Evolutionary conservation across 2,113 vertebrate species (phyloP).

Genomic region (Raja brachyura): DNA sequence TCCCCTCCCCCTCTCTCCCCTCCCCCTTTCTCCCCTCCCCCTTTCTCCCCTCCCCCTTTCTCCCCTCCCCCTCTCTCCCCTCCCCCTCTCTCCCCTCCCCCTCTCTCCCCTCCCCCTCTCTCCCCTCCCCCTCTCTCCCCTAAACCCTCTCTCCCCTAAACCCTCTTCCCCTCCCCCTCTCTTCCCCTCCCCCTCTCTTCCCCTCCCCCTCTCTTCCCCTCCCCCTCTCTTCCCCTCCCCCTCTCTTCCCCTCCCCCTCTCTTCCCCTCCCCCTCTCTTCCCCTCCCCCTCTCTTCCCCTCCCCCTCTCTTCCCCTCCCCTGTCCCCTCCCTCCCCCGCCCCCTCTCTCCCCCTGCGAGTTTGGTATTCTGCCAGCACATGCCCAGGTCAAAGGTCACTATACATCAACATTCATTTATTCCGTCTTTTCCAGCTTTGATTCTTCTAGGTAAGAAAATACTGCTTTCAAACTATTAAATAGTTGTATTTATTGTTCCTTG

Average conservation of each 20-base stretch:
- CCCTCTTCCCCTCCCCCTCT: no score
- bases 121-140: not conserved
- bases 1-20: no score
- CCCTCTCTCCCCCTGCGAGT: not conserved
- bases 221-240: not conserved
- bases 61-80: not conserved
- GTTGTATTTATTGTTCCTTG: no score
- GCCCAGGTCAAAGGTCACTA: not conserved
- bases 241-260: not conserved
- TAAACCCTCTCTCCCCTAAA: not conserved
- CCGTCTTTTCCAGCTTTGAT: no score
- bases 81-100: not conserved
- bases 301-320: not conserved
- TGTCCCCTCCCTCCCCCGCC: not conserved
- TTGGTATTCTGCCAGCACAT: not conserved
- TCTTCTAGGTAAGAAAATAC: no score
- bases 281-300: not conserved
- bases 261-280: not conserved
- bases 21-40: not conserved
- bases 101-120: conserved; percentile 26
- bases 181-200: not conserved
- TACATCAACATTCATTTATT: not conserved
- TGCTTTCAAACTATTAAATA: no score
- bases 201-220: not conserved
- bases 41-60: not conserved